Evolutionary conservation across 1,140 invertebrate species (phyloP).

Genomic region (Stegodyphus dumicola): DNA sequence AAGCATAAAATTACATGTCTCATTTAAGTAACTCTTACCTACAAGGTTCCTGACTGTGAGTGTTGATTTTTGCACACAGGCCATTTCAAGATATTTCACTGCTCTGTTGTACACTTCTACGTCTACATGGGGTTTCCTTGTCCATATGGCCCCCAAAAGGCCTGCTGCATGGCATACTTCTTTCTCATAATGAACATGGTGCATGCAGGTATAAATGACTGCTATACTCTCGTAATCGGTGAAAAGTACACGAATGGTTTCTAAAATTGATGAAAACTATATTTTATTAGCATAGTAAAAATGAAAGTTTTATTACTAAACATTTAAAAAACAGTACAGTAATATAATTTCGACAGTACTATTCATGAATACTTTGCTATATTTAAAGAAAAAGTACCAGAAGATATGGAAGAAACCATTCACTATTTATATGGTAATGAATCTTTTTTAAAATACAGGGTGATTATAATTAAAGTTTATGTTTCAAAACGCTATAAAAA

Average conservation of each 20-base stretch:
- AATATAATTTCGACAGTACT: no score
- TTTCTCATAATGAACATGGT: conserved; percentile 28
- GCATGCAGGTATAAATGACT: conserved; percentile 31
- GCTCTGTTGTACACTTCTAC: conserved; percentile 35
- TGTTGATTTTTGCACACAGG: conserved; percentile 24
- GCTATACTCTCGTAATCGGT: conserved; percentile 41
- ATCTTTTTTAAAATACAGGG: no score
- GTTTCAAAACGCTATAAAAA: no score
- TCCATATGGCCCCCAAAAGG: conserved; percentile 39
- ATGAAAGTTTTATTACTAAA: no score
- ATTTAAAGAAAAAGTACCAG: no score
- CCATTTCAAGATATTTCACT: conserved; percentile 27
- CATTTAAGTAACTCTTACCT: not conserved
- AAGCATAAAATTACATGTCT: no score
- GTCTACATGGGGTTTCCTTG: conserved; percentile 37
- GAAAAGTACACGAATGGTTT: conserved; percentile 34
- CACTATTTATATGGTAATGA: no score
- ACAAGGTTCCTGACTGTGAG: conserved; percentile 31
- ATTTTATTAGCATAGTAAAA: no score
- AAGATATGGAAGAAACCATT: no score
- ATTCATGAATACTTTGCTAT: no score
- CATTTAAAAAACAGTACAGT: no score
- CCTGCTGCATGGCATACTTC: conserved; percentile 36
- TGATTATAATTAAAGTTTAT: no score
- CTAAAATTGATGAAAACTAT: not conserved